A percentile compares a stretch with the other conserved stretches of the same genome.
These are phyloP conservation scores for Aspidoscelis tigris DNA, from an alignment of 2,113 vertebrate genomes.

Conservation along the genomic window DNA sequence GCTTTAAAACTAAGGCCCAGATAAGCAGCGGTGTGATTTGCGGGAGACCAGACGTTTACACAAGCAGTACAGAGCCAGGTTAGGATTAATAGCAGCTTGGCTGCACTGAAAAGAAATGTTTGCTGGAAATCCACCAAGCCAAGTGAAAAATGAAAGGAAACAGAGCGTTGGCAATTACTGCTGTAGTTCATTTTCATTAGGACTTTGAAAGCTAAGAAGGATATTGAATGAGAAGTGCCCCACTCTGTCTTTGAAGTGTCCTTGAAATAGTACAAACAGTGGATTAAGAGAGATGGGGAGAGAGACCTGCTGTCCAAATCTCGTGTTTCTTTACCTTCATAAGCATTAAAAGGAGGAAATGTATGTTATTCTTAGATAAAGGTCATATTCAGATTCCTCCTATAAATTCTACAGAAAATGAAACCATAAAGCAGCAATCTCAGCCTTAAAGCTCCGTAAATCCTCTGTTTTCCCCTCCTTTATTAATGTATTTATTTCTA, in stretches of 20 bases:
- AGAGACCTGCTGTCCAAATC: slow-evolving; percentile 9
- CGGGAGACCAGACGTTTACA: background rate
- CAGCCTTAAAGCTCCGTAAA: slow-evolving; percentile 43
- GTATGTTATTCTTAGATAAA: slow-evolving; percentile 59
- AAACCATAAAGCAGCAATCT: slow-evolving; percentile 51
- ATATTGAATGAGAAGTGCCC: slow-evolving; percentile 32
- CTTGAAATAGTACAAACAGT: slow-evolving; percentile 46
- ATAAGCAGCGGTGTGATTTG: background rate
- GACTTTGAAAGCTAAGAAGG: slow-evolving; percentile 11
- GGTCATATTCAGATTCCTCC: slow-evolving; percentile 52
- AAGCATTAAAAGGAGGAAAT: slow-evolving; percentile 57
- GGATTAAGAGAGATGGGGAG: background rate
- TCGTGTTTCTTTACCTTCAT: slow-evolving; percentile 36
- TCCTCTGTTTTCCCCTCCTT: background rate
- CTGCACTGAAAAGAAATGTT: background rate
- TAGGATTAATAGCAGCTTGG: slow-evolving; percentile 16
- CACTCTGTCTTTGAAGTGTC: slow-evolving; percentile 30
- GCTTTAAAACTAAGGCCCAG: background rate
- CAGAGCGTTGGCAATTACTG: slow-evolving; percentile 33
- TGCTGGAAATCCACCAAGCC: slow-evolving; percentile 39
- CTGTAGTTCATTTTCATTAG: slow-evolving; percentile 47
- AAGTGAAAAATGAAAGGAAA: slow-evolving; percentile 44
- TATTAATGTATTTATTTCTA: background rate
- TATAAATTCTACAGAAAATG: slow-evolving; percentile 48
- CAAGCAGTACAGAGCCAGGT: background rate